These are phyloP conservation scores for Channa argus DNA, from an alignment of 2,113 vertebrate species.

Conservation along the genomic window DNA sequence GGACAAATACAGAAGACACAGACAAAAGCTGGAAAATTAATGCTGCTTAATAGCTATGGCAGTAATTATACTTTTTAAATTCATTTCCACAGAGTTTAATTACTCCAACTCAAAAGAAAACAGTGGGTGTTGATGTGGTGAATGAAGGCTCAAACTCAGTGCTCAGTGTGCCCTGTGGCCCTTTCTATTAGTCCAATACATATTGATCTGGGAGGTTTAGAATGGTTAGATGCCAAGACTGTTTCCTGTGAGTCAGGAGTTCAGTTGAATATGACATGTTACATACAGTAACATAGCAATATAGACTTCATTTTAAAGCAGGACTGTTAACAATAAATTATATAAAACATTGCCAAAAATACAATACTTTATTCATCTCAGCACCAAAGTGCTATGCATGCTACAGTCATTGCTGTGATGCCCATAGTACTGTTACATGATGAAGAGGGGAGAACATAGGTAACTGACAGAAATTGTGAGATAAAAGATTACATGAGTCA, in stretches of 20 bases:
- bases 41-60: neutral
- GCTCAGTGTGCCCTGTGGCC: neutral
- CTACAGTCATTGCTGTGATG: neutral
- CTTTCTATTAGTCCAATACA: slow-evolving; percentile 9
- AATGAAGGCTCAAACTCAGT: neutral
- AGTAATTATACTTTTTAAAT: slow-evolving; percentile 1
- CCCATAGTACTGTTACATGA: slow-evolving; percentile 1
- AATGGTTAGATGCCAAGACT: slow-evolving; percentile 3
- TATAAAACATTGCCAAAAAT: neutral
- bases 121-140: neutral
- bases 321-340: no score
- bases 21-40: neutral
- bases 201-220: slow-evolving; percentile 10
- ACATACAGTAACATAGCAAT: no score
- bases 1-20: neutral
- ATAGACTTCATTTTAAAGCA: no score
- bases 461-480: neutral
- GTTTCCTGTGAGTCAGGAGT: slow-evolving; percentile 1
- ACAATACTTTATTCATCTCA: neutral
- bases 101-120: neutral
- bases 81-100: slow-evolving; percentile 9
- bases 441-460: neutral
- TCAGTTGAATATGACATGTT: no score
- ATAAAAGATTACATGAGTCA: no score
- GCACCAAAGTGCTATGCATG: slow-evolving; percentile 11